A percentile compares a stretch with the other conserved stretches of the same genome.
These are phyloP conservation scores for Blastomussa wellsi DNA, from an alignment of 92 coral and sea anemone species.

Conservation along the genomic window DNA sequence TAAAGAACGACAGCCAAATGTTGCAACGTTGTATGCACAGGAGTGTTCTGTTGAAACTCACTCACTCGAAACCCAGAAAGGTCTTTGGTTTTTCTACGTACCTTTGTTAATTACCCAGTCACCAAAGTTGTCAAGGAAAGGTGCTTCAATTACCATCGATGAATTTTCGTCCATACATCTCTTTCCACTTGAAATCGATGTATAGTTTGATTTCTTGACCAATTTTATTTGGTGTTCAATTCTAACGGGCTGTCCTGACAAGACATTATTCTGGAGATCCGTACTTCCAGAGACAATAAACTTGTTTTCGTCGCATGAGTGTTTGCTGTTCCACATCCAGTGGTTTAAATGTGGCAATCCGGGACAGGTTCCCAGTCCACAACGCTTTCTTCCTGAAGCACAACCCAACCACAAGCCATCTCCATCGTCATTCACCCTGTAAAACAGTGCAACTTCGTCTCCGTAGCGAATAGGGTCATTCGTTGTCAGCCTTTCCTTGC, in stretches of 20 bases:
- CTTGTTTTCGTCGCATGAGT: too few relatives aligned
- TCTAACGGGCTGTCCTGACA: constrained; percentile 17
- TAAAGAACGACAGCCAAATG: too few relatives aligned
- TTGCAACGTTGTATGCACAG: too few relatives aligned
- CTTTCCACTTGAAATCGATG: not conserved
- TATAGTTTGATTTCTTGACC: not conserved
- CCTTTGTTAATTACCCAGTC: not conserved
- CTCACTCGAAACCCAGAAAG: not conserved
- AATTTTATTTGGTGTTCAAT: constrained; percentile 11
- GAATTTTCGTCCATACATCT: not conserved
- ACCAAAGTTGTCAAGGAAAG: not conserved
- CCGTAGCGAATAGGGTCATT: constrained; percentile 29
- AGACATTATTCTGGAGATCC: not conserved
- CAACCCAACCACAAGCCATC: constrained; percentile 28
- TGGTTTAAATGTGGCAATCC: constrained; percentile 25
- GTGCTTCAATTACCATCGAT: not conserved
- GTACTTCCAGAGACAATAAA: constrained; percentile 15
- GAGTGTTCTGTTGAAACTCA: too few relatives aligned
- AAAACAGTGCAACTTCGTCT: constrained; percentile 22
- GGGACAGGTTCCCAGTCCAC: constrained; percentile 21
- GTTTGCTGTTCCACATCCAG: too few relatives aligned
- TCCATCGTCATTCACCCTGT: constrained; percentile 23
- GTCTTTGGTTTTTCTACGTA: not conserved
- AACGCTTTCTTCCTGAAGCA: not conserved
- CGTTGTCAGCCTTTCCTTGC: not conserved